Percentiles rank a stretch among this genome's conserved stretches.
phyloP scores from a whole-genome alignment of 2,888 invertebrate genomes.

The Caenorhabditis sp. region DNA sequence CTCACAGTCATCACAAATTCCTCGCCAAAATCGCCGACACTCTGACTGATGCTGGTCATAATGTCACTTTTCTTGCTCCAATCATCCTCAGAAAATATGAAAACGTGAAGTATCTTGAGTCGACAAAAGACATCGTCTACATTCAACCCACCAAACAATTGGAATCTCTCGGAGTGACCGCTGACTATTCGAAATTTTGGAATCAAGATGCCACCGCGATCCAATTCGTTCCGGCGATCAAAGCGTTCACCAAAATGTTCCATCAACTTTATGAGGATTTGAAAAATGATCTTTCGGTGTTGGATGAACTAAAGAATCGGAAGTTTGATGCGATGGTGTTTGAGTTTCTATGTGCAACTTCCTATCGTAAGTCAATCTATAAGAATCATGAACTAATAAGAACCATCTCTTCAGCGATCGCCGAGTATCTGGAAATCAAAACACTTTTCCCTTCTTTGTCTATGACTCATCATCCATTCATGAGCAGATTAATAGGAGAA shows the following conservation, averaged over 20 bases:
- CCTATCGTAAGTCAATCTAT: conserved; percentile 26
- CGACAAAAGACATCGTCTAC: conserved; percentile 37
- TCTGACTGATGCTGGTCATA: conserved; percentile 44
- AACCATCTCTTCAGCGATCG: conserved; percentile 25
- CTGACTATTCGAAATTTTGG: conserved; percentile 44
- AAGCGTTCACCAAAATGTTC: conserved; percentile 42
- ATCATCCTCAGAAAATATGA: conserved; percentile 44
- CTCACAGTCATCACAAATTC: conserved; percentile 59
- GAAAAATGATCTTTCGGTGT: conserved; percentile 26
- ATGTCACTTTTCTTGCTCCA: conserved; percentile 55
- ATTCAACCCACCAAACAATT: conserved; percentile 42
- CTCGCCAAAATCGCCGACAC: conserved; percentile 47
- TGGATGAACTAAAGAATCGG: conserved; percentile 30
- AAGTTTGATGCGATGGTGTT: conserved; percentile 52
- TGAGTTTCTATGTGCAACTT: conserved; percentile 35
- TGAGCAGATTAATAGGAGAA: conserved; percentile 51
- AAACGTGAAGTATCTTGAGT: conserved; percentile 44
- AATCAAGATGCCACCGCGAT: conserved; percentile 20
- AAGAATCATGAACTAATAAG: not conserved
- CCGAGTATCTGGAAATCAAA: conserved; percentile 47
- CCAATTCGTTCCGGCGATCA: conserved; percentile 32
- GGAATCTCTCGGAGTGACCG: conserved; percentile 39
- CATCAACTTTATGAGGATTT: conserved; percentile 34
- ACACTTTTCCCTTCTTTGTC: conserved; percentile 36
- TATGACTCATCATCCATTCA: conserved; percentile 33